These are phyloP conservation scores for Coracias cyanogaster DNA, from an alignment of 2,797 vertebrate species.

Conservation along the genomic window DNA sequence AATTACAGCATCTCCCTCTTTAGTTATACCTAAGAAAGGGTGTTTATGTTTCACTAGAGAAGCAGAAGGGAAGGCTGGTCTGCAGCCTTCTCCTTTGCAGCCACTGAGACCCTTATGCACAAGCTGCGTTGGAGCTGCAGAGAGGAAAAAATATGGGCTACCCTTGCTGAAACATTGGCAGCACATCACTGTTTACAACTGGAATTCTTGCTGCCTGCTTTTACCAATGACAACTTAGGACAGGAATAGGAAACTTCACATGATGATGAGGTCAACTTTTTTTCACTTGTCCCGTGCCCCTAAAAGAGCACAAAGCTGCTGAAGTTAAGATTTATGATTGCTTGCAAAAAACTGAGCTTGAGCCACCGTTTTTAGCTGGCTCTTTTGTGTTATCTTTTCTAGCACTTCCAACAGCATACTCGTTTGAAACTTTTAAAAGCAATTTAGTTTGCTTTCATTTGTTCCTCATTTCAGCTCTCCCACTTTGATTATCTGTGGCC, in stretches of 20 bases:
- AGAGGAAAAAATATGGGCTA: conserved; percentile 27
- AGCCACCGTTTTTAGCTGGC: not conserved
- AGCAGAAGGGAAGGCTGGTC: not conserved
- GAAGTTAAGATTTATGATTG: conserved; percentile 39
- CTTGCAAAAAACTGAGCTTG: conserved; percentile 13
- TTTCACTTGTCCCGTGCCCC: not conserved
- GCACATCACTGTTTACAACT: conserved; percentile 49
- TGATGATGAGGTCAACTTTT: conserved; percentile 62
- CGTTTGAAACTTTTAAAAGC: not conserved
- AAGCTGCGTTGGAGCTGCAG: not conserved
- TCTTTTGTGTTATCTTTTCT: conserved; percentile 18
- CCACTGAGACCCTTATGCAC: not conserved
- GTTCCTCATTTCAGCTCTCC: not conserved
- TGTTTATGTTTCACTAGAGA: not conserved
- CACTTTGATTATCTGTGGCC: not conserved
- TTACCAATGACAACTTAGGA: conserved; percentile 29
- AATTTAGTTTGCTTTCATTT: conserved; percentile 15
- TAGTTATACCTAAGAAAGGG: not conserved
- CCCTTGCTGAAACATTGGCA: conserved; percentile 49
- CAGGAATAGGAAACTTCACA: conserved; percentile 38
- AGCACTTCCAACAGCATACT: not conserved
- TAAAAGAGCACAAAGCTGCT: not conserved
- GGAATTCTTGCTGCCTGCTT: conserved; percentile 42
- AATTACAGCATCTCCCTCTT: not conserved
- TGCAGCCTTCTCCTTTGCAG: not conserved